Evolutionary conservation across 2,113 vertebrate genomes (phyloP), one percentile per base, ranked within the genome.

Genomic region (Lophura nycthemera): DNA sequence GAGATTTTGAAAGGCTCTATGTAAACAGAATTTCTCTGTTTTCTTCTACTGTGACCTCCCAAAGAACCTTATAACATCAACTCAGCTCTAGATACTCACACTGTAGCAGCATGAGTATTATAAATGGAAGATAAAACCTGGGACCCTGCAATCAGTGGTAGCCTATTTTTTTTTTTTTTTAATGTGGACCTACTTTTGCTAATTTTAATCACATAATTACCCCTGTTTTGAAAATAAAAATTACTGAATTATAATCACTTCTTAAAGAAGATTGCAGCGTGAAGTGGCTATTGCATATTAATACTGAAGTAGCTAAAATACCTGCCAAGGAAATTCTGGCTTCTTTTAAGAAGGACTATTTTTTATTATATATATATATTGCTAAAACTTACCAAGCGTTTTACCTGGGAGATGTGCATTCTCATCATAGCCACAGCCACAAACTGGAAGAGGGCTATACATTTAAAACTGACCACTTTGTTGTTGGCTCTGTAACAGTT

Each of bases 401-500:
- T 60, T 66, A 78, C 70, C 40, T 76, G 34, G 20, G 65, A 87
- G 72, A 86, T 86, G 34, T 57, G 54, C 16, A 34, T 64, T 22
- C 82, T 60, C 75, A 86, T 30, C 87, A 83, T 79, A 94, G 89
- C 5, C 77, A 79, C 57, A 93, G 42, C 7, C 73, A 78, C 43
- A 24, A 70, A 82, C 7, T 61, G 45, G 64, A 89, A 77, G 57
- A 93, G 21, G 80, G 57, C 59, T 85, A 52, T 66, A 89, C 54
- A 83, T 63, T 93, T 90, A 83, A 86, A 95, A 34, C 13, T 84
- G 79, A 85, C 47, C 54, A 57, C 22, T 30, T 69, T 38, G 66
- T 67, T 89, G 71, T 18, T 83, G 87, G 69, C 57, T 95, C 86
- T 93, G 18, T 91, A 92, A 88, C 19, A 81, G 43, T 57, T 74